Base-by-base conservation (phyloP, 2,797 vertebrate genomes). In the Sebastes matsubarae region DNA sequence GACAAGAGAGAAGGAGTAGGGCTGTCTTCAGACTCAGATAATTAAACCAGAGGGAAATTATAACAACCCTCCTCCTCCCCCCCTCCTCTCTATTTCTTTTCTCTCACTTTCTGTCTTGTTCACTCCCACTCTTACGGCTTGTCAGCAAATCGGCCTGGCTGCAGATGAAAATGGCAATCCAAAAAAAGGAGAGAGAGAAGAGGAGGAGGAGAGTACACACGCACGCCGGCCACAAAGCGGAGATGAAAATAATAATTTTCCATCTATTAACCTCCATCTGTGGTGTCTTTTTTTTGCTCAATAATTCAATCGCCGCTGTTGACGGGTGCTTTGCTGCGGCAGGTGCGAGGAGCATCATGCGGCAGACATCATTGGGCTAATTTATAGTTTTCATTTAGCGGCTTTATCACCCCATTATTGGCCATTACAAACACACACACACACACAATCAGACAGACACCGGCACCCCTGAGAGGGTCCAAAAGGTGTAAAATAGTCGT, bases 11-110 rank as follows among this genome's bases (percentile, higher is more conserved):
- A 85, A 77, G 57, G 63, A 83, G 55, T 27, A 24, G 82, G 67
- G 81, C 72, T 73, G 75, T 90, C 87, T 79, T 58, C 79, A 82
- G 85, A 85, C 85, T 79, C 38, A 66, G 76, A 92, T 96, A 95
- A 95, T 95, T 95, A 96, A 95, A 91, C 94, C 94, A 90, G 75
- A 82, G 93, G 93, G 93, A 95, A 90, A 94, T 89, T 88, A 90
- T 65, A 86, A 87, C 70, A 80, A 34, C 80, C 46, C 74, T 52
- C 27, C 34, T 12, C 63, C 36, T 36, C 24, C 64, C 16, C 30
- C 4, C 3, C 3, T 24, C 54, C 2, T 24, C 50, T 57, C 1
- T 8, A 7, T 57, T 30, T 77, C 57, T 16, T 46, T 20, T 67
- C 57, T 50, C 64, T 72, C 38, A 74, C n/a, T 68, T 34, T 36